Evolutionary conservation across 2,888 invertebrate species (phyloP).

Genomic region (Cantharis flavilabris): DNA sequence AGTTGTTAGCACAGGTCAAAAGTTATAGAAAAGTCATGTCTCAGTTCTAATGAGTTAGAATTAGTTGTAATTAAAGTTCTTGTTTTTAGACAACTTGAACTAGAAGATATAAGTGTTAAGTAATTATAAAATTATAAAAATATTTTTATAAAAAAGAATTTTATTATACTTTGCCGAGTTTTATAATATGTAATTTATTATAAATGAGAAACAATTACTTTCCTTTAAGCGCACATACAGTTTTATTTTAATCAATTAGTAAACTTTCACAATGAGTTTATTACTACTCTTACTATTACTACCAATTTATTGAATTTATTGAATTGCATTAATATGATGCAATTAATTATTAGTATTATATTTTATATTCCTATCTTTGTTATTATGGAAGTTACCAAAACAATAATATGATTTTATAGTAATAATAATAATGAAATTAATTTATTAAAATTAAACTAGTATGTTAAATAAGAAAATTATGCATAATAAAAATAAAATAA

Average conservation of each 20-base stretch:
- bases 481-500: too few relatives aligned
- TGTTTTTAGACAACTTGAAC: neutral
- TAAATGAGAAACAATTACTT: neutral
- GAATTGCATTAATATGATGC: too few relatives aligned
- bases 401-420: too few relatives aligned
- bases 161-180: neutral
- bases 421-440: too few relatives aligned
- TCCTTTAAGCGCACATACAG: neutral
- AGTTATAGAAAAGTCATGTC: slow-evolving; percentile 34
- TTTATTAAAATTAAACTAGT: too few relatives aligned
- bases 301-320: too few relatives aligned
- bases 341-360: too few relatives aligned
- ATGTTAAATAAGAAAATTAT: too few relatives aligned
- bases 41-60: slow-evolving; percentile 36
- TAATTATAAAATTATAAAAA: neutral
- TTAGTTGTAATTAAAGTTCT: slow-evolving; percentile 17
- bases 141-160: neutral
- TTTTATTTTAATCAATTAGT: neutral
- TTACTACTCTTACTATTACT: too few relatives aligned
- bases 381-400: too few relatives aligned
- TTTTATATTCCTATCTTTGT: too few relatives aligned
- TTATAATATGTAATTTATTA: neutral
- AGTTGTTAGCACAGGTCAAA: slow-evolving; percentile 34
- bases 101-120: neutral
- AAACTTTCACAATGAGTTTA: too few relatives aligned